phyloP scores from a whole-genome alignment of 2,113 vertebrate species.

The Cyprinus carpio region DNA sequence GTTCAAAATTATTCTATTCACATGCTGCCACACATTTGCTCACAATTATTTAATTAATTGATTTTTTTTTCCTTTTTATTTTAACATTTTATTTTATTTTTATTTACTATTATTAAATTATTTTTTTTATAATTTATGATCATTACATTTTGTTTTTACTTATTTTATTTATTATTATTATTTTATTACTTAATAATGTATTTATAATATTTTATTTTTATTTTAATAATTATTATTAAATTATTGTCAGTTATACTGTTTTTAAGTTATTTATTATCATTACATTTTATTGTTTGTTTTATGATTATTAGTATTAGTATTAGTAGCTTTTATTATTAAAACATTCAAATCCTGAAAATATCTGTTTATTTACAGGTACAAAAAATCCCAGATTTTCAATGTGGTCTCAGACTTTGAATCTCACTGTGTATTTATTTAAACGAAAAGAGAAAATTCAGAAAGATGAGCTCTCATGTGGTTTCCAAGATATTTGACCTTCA shows the following conservation, averaged over 20 bases:
- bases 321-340: background rate
- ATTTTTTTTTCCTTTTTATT: background rate
- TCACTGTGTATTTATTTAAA: background rate
- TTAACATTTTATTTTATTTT: background rate
- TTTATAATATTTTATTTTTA: background rate
- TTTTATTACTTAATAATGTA: background rate
- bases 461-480: background rate
- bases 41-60: background rate
- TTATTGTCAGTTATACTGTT: background rate
- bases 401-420: background rate
- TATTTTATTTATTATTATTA: background rate
- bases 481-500: slow-evolving; percentile 7
- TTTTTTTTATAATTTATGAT: background rate
- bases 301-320: background rate
- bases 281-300: background rate
- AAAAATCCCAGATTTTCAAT: background rate
- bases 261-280: background rate
- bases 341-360: background rate
- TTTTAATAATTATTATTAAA: background rate
- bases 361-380: background rate
- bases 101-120: background rate
- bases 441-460: background rate
- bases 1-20: background rate
- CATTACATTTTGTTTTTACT: background rate
- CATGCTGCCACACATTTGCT: background rate